Conservation (phyloP, 2,888 invertebrate species). For the Scaptomyza cyrtandrae region DNA sequence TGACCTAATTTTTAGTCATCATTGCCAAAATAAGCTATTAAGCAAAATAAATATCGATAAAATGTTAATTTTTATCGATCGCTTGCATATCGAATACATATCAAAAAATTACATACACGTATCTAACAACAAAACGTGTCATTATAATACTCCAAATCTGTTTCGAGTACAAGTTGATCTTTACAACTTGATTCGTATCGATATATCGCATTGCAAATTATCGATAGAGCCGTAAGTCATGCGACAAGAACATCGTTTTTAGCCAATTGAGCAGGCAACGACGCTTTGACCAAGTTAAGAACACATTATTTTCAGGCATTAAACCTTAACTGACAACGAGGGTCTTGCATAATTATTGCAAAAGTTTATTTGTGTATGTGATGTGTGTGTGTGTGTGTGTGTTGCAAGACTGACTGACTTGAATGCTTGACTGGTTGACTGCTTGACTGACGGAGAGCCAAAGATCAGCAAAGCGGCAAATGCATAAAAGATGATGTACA, state of each 20-base stretch:
- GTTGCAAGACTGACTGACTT: constrained; percentile 27
- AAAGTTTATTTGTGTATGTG: constrained; percentile 1
- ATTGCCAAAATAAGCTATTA: too few relatives aligned
- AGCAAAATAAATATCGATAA: too few relatives aligned
- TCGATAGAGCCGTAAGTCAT: neutral
- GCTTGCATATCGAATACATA: too few relatives aligned
- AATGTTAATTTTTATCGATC: too few relatives aligned
- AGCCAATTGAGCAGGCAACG: constrained; percentile 1
- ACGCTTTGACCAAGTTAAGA: constrained; percentile 23
- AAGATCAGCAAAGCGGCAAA: constrained; percentile 60
- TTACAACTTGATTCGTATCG: neutral
- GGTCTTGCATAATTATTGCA: constrained; percentile 34
- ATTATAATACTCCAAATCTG: neutral
- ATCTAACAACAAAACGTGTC: too few relatives aligned
- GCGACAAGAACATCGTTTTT: neutral
- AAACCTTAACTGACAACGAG: constrained; percentile 29
- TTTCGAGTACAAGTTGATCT: neutral
- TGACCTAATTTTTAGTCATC: too few relatives aligned
- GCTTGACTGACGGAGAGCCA: constrained; percentile 33
- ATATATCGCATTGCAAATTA: neutral
- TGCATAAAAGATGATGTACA: constrained; percentile 66
- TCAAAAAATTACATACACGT: too few relatives aligned
- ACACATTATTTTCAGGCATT: constrained; percentile 8
- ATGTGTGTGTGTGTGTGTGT: constrained; percentile 10
- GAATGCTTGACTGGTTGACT: constrained; percentile 17